Conservation (phyloP, 2,888 invertebrate genomes). For the Lycophotia porphyrea region DNA sequence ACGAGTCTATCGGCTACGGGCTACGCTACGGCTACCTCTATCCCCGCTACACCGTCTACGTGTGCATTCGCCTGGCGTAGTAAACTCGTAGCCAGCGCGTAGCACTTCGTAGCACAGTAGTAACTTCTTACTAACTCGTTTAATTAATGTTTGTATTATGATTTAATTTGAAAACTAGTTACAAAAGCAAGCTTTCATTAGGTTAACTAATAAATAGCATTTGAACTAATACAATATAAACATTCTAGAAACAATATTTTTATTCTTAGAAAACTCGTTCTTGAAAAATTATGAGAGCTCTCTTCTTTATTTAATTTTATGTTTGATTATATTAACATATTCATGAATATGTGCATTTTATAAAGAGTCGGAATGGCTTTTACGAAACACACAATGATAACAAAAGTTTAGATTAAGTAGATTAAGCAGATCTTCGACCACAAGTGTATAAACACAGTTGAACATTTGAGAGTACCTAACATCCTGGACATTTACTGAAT, state of each 20-base stretch:
- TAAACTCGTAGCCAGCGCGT: conserved; percentile 51
- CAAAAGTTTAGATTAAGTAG: neutral
- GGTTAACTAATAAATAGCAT: conserved; percentile 15
- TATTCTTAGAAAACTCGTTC: conserved; percentile 5
- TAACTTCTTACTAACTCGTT: conserved; percentile 42
- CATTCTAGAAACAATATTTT: conserved; percentile 11
- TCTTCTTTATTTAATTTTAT: conserved; percentile 10
- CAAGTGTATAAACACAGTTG: neutral
- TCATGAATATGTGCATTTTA: conserved; percentile 6
- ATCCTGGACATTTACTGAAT: conserved; percentile 27
- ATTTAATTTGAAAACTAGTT: conserved; percentile 44
- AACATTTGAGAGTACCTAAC: conserved; percentile 2
- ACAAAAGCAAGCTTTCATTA: conserved; percentile 23
- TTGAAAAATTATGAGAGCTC: neutral
- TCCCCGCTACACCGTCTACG: conserved; percentile 39
- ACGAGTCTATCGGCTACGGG: conserved; percentile 42
- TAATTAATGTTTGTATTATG: conserved; percentile 44
- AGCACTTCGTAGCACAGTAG: conserved; percentile 55
- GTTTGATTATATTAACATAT: neutral
- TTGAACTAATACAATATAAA: conserved; percentile 8
- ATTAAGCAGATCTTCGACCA: neutral
- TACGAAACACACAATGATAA: neutral
- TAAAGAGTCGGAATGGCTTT: neutral
- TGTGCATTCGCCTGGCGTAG: conserved; percentile 29
- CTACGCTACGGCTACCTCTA: conserved; percentile 26